Conservation (phyloP, 1,140 invertebrate genomes). For the Belonocnema kinseyi region DNA sequence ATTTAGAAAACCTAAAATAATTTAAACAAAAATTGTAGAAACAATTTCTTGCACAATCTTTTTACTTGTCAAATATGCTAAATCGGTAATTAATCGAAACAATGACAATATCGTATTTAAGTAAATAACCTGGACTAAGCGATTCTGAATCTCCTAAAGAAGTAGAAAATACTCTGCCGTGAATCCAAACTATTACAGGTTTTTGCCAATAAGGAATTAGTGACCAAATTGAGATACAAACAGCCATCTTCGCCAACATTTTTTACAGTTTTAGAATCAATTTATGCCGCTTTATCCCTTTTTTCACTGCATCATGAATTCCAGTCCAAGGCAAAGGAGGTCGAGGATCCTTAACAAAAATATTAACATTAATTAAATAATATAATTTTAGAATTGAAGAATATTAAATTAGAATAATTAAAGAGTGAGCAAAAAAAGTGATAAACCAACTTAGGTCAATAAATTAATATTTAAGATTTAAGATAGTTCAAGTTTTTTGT, state of each 20-base stretch:
- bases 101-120: constrained; percentile 78
- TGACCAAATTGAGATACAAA: constrained; percentile 87
- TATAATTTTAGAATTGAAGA: neutral
- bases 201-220: constrained; percentile 76
- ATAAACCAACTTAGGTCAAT: too few relatives aligned
- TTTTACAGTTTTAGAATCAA: constrained; percentile 42
- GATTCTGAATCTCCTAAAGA: constrained; percentile 72
- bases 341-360: constrained; percentile 53
- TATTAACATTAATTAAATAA: neutral
- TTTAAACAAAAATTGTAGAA: neutral
- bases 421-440: too few relatives aligned
- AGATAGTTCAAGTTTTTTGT: too few relatives aligned
- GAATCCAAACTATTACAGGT: constrained; percentile 79
- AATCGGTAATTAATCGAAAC: constrained; percentile 81
- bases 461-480: too few relatives aligned
- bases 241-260: constrained; percentile 83
- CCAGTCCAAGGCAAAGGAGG: constrained; percentile 54
- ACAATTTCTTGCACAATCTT: neutral
- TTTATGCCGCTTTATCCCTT: constrained; percentile 43
- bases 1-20: constrained; percentile 39
- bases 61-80: constrained; percentile 73
- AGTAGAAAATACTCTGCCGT: constrained; percentile 77
- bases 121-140: constrained; percentile 77
- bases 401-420: too few relatives aligned
- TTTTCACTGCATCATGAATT: constrained; percentile 50